phyloP scores from a whole-genome alignment of 2,113 vertebrate species.

The Psettodes erumei region DNA sequence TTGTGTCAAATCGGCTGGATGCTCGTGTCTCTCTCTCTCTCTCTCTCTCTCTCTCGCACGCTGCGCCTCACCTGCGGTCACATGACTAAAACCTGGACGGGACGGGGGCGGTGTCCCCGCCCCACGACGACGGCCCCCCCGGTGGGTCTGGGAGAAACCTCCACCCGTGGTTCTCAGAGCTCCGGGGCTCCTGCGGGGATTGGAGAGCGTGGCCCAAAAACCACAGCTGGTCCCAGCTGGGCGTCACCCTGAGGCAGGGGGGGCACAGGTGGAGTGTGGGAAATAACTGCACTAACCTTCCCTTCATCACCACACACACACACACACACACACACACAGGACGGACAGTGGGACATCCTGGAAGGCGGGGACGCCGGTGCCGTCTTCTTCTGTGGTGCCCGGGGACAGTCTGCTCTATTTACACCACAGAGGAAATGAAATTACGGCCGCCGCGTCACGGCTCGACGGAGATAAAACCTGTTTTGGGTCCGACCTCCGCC shows the following conservation, averaged over 20 bases:
- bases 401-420: constrained; percentile 39
- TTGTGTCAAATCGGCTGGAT: background rate
- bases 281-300: background rate
- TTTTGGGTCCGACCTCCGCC: background rate
- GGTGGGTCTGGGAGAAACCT: constrained; percentile 61
- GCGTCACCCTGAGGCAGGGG: background rate
- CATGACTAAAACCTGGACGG: too few species aligned
- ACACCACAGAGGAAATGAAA: constrained; percentile 61
- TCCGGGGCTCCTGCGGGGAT: constrained; percentile 34
- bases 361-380: too few species aligned
- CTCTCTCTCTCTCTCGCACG: too few species aligned
- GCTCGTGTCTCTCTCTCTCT: too few species aligned
- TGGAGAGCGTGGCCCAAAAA: constrained; percentile 16
- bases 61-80: too few species aligned
- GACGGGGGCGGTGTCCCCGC: too few species aligned
- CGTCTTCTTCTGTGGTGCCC: constrained; percentile 40
- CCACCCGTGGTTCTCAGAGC: constrained; percentile 58
- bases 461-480: constrained; percentile 37
- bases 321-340: constrained; percentile 27
- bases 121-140: too few species aligned
- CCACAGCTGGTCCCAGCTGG: constrained; percentile 39
- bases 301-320: background rate
- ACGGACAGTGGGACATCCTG: too few species aligned
- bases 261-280: constrained; percentile 57
- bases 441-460: constrained; percentile 29